These are phyloP conservation scores for Chloebia gouldiae DNA, from an alignment of 2,113 vertebrate species.

Conservation along the genomic window DNA sequence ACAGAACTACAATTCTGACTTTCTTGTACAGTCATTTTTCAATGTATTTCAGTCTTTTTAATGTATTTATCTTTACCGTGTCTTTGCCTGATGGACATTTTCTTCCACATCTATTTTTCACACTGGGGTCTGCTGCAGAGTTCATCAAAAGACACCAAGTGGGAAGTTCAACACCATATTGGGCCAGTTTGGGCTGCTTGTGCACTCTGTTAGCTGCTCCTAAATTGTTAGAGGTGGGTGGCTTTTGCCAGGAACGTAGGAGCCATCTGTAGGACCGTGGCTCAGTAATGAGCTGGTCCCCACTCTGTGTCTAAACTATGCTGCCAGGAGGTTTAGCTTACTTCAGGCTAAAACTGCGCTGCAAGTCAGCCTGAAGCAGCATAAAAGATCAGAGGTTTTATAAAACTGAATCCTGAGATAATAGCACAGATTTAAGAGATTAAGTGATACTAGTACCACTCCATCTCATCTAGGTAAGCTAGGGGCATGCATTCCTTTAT, in stretches of 20 bases:
- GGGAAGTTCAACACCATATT: not conserved
- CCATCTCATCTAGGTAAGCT: not conserved
- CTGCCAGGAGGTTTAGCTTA: not conserved
- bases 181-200: not conserved
- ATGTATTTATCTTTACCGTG: not conserved
- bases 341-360: not conserved
- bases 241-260: not conserved
- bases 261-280: not conserved
- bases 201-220: not conserved
- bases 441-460: not conserved
- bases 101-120: not conserved
- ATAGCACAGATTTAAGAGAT: not conserved
- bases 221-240: not conserved
- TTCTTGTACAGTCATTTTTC: not conserved
- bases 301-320: not conserved
- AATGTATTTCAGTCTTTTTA: not conserved
- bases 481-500: not conserved
- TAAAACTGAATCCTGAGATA: not conserved
- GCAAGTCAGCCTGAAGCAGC: not conserved
- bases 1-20: not conserved
- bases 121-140: not conserved
- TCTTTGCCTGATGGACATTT: not conserved
- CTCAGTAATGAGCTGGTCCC: not conserved
- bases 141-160: not conserved
- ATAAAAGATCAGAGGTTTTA: not conserved